Percentiles rank a stretch among this genome's conserved stretches.
Evolutionary conservation across 2,113 vertebrate genomes (phyloP).

Genomic region (Trogon melanurus): DNA sequence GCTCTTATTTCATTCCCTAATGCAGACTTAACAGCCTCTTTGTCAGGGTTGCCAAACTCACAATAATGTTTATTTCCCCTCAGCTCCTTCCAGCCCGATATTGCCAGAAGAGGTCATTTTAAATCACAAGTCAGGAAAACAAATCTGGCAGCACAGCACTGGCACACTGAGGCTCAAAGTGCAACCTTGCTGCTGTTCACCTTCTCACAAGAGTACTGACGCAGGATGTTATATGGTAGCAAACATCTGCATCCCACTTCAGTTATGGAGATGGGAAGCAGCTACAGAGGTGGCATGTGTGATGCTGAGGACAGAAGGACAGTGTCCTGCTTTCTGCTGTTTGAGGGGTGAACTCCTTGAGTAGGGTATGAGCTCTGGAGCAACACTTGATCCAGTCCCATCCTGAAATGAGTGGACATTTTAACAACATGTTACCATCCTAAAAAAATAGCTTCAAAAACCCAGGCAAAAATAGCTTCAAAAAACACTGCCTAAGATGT

Average conservation of each 20-base stretch:
- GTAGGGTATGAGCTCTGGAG: neutral
- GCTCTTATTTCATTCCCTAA: neutral
- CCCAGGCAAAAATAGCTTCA: too few species aligned
- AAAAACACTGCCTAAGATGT: neutral
- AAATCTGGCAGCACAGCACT: neutral
- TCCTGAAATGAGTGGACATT: neutral
- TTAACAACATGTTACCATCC: neutral
- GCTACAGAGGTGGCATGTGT: neutral
- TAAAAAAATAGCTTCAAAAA: neutral
- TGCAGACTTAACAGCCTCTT: neutral
- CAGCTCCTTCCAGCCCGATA: neutral
- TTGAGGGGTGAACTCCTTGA: neutral
- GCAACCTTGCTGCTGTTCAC: fast-evolving
- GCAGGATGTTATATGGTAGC: fast-evolving
- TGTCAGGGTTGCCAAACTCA: neutral
- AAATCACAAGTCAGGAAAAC: neutral
- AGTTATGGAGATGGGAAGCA: neutral
- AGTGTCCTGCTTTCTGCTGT: neutral
- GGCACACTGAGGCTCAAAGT: neutral
- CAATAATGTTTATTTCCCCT: neutral
- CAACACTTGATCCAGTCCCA: neutral
- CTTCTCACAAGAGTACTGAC: neutral
- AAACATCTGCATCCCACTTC: neutral
- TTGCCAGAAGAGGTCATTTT: neutral
- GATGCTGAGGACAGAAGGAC: neutral